Evolutionary conservation across 2,797 vertebrate genomes (phyloP).

Genomic region (Brachyalestes nurse): DNA sequence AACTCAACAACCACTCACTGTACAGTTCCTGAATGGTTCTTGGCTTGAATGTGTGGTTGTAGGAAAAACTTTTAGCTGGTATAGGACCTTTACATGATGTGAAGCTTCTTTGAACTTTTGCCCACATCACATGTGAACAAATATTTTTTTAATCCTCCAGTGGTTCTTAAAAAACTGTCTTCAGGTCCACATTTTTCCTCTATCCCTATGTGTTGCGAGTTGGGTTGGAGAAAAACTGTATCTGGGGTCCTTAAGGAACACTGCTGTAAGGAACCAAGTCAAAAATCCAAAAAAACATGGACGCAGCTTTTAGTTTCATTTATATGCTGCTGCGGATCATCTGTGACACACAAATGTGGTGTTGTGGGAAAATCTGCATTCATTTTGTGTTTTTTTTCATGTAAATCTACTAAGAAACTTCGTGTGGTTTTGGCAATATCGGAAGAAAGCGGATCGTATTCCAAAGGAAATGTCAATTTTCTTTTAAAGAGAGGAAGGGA

Average conservation of each 20-base stretch:
- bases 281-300: background rate
- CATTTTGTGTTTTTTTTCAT: background rate
- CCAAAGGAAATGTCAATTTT: background rate
- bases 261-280: background rate
- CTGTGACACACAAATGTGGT: background rate
- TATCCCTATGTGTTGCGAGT: no score
- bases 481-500: background rate
- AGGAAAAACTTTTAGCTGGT: background rate
- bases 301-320: background rate
- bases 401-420: constrained; percentile 5
- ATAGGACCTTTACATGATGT: background rate
- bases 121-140: no score
- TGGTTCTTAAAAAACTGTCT: no score
- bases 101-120: no score
- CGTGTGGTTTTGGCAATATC: constrained; percentile 19
- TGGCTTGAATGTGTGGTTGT: background rate
- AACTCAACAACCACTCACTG: no score
- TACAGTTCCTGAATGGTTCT: background rate
- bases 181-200: no score
- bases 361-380: background rate
- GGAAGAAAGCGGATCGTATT: background rate
- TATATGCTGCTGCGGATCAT: background rate
- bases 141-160: no score
- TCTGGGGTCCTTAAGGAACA: no score
- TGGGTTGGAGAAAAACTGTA: no score